Evolutionary conservation across 30 jellyfish, hydroid and myxozoan species (phyloP).

Genomic region (Morbakka virulenta): DNA sequence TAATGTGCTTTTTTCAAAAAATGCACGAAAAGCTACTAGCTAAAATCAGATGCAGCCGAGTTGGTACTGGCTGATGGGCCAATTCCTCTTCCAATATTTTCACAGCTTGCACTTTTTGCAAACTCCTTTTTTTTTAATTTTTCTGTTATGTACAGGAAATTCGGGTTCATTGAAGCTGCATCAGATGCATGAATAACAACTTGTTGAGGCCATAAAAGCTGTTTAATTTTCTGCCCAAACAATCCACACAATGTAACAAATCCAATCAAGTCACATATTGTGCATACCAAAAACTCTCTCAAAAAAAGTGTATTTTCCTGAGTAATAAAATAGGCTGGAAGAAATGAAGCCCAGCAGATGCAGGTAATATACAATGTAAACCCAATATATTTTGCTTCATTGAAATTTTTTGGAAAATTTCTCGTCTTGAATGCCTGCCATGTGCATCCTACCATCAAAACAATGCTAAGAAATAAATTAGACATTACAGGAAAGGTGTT

Average conservation of each 20-base stretch:
- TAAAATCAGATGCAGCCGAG: no score
- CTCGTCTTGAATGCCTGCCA: slow-evolving; percentile 94
- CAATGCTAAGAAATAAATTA: slow-evolving; percentile 71
- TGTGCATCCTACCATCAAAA: slow-evolving; percentile 88
- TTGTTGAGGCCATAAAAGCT: slow-evolving; percentile 30
- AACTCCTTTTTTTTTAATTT: no score
- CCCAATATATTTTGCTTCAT: slow-evolving; percentile 93
- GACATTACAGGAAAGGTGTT: slow-evolving; percentile 55
- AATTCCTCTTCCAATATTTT: no score
- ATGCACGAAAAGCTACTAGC: no score
- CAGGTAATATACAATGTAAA: slow-evolving; percentile 90
- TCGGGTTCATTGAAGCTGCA: no score
- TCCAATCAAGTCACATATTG: slow-evolving; percentile 52
- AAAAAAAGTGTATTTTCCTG: slow-evolving; percentile 3
- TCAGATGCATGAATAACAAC: no score
- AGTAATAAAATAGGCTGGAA: slow-evolving; percentile 72
- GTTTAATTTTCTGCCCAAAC: slow-evolving; percentile 78
- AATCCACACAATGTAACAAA: slow-evolving; percentile 79
- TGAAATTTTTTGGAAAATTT: slow-evolving; percentile 92
- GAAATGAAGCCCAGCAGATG: slow-evolving; percentile 85
- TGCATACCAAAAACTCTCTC: slow-evolving; percentile 47
- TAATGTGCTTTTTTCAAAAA: no score
- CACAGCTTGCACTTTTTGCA: no score
- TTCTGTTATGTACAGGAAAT: no score
- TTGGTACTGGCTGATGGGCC: no score